Percentiles rank a stretch among this genome's conserved stretches.
Evolutionary conservation across 2,797 vertebrate genomes (phyloP).

Genomic region (Darevskia nairensis): DNA sequence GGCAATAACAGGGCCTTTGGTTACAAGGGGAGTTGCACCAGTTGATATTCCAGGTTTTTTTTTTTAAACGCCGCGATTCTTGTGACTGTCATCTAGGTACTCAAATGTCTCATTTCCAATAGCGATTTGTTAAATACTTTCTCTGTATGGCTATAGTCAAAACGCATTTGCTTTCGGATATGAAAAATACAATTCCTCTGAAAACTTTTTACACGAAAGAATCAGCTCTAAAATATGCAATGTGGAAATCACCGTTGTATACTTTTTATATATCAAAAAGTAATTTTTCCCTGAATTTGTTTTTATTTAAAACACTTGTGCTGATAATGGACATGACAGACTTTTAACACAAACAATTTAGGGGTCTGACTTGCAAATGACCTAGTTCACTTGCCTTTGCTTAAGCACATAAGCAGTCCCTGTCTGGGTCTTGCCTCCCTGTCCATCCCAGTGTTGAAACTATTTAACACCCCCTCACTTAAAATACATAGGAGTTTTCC

Average conservation of each 20-base stretch:
- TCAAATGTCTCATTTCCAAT: constrained; percentile 75
- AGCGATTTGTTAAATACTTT: constrained; percentile 73
- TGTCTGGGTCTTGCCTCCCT: not conserved
- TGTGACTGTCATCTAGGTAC: constrained; percentile 72
- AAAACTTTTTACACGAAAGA: constrained; percentile 73
- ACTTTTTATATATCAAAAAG: constrained; percentile 73
- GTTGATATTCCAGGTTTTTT: constrained; percentile 69
- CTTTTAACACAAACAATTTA: constrained; percentile 69
- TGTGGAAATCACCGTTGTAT: constrained; percentile 77
- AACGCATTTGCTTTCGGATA: constrained; percentile 74
- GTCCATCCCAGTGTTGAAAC: constrained; percentile 22
- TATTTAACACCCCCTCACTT: not conserved
- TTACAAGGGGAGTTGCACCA: constrained; percentile 86
- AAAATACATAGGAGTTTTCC: not conserved
- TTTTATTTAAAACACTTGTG: constrained; percentile 76
- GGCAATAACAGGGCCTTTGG: constrained; percentile 79
- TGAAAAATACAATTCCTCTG: constrained; percentile 80
- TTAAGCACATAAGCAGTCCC: not conserved
- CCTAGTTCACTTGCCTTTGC: not conserved
- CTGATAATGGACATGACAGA: constrained; percentile 76
- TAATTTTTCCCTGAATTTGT: constrained; percentile 75
- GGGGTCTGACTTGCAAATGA: not conserved
- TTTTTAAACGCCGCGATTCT: constrained; percentile 70
- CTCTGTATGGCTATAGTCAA: constrained; percentile 82
- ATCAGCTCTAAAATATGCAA: constrained; percentile 82